Evolutionary conservation across 1,140 invertebrate genomes (phyloP).

Genomic region (Heliconius congener): DNA sequence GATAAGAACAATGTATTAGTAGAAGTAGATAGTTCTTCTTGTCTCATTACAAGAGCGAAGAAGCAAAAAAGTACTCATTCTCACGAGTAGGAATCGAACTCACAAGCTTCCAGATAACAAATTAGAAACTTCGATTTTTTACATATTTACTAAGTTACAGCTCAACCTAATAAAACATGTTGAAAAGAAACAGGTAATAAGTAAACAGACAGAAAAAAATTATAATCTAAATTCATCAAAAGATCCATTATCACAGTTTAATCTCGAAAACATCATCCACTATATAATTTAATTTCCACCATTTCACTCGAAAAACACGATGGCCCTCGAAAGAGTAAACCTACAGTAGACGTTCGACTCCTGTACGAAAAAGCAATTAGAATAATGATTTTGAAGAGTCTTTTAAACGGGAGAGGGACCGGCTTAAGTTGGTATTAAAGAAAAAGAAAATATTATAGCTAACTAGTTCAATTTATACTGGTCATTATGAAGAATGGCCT

Average conservation of each 20-base stretch:
- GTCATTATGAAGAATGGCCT: conserved; percentile 42
- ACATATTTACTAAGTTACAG: too few relatives aligned
- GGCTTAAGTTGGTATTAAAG: conserved; percentile 31
- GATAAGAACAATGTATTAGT: too few relatives aligned
- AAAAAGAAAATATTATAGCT: conserved; percentile 1
- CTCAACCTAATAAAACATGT: too few relatives aligned
- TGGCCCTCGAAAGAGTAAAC: conserved; percentile 68
- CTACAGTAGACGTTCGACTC: conserved; percentile 51
- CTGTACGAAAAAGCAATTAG: conserved; percentile 77
- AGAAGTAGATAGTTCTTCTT: too few relatives aligned
- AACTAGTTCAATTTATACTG: conserved; percentile 37
- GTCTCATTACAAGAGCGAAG: too few relatives aligned
- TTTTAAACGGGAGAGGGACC: conserved; percentile 44
- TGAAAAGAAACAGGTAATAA: neutral
- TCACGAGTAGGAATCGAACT: too few relatives aligned
- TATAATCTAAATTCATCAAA: conserved; percentile 19
- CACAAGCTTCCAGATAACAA: too few relatives aligned
- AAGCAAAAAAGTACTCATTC: too few relatives aligned
- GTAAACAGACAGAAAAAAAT: neutral
- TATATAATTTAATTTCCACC: conserved; percentile 73
- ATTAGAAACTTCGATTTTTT: too few relatives aligned
- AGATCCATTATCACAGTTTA: conserved; percentile 61
- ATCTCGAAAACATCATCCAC: conserved; percentile 63
- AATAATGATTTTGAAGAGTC: conserved; percentile 74
- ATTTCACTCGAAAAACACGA: conserved; percentile 61